Evolutionary conservation across 2,797 vertebrate genomes (phyloP).

Genomic region (Epinephelus awoara): DNA sequence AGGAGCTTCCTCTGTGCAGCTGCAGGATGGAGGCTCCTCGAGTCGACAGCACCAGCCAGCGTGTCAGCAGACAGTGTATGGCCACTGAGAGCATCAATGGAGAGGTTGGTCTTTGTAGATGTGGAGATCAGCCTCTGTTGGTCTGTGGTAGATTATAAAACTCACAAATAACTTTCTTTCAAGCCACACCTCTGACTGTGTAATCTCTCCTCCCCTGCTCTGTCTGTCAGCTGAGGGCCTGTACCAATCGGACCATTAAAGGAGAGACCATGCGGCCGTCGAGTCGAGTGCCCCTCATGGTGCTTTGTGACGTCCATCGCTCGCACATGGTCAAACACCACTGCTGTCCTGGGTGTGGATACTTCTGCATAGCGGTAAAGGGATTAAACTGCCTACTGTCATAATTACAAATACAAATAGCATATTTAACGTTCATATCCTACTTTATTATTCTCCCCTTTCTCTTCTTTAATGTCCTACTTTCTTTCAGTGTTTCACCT

Average conservation of each 20-base stretch:
- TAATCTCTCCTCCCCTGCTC: neutral
- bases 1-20: conserved; percentile 94
- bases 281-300: conserved; percentile 93
- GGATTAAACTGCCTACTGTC: neutral
- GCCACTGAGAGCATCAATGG: conserved; percentile 93
- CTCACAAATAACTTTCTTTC: neutral
- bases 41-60: conserved; percentile 88
- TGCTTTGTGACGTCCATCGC: conserved; percentile 92
- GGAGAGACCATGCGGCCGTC: conserved; percentile 95
- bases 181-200: neutral
- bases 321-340: conserved; percentile 96
- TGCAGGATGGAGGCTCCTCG: conserved; percentile 96
- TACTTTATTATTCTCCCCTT: neutral
- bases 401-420: neutral
- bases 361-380: conserved; percentile 93
- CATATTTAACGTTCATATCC: no score
- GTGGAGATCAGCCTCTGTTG: neutral
- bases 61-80: conserved; percentile 90
- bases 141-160: neutral
- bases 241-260: conserved; percentile 89
- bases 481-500: neutral
- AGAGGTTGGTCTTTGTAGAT: conserved; percentile 84
- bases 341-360: conserved; percentile 95
- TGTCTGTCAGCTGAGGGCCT: conserved; percentile 87
- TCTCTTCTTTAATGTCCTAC: neutral